phyloP scores from a whole-genome alignment of 2,113 vertebrate species.

The Holacanthus passer region DNA sequence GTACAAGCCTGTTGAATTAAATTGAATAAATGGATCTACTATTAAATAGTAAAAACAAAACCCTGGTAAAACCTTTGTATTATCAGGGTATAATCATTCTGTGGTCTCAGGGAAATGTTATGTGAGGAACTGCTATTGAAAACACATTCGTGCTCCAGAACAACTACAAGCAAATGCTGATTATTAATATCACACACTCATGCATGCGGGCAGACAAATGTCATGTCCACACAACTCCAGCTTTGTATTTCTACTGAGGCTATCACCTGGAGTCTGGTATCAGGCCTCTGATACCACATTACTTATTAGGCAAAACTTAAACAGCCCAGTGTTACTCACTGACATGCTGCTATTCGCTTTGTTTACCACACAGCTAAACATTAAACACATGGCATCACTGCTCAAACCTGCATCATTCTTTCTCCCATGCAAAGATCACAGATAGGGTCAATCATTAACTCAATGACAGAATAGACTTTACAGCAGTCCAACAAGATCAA shows the following conservation, averaged over 20 bases:
- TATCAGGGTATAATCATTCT: not conserved
- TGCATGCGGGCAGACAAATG: too few relatives aligned
- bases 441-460: constrained; percentile 51
- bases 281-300: constrained; percentile 25
- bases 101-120: not conserved
- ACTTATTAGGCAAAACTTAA: constrained; percentile 73
- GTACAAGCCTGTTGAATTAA: not conserved
- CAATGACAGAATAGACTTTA: not conserved
- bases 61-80: not conserved
- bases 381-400: constrained; percentile 71
- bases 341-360: constrained; percentile 42
- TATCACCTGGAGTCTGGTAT: constrained; percentile 19
- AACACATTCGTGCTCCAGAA: not conserved
- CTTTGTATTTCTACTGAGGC: not conserved
- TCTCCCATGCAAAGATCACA: constrained; percentile 1
- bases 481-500: not conserved
- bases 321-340: constrained; percentile 25
- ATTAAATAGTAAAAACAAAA: constrained; percentile 26
- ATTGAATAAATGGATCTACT: not conserved
- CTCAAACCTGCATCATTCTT: constrained; percentile 27
- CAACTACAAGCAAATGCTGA: not conserved
- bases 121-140: not conserved
- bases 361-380: constrained; percentile 72
- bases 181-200: not conserved
- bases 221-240: not conserved